Base-by-base conservation (phyloP, 2,113 vertebrate genomes). In the Neogobius melanostomus region DNA sequence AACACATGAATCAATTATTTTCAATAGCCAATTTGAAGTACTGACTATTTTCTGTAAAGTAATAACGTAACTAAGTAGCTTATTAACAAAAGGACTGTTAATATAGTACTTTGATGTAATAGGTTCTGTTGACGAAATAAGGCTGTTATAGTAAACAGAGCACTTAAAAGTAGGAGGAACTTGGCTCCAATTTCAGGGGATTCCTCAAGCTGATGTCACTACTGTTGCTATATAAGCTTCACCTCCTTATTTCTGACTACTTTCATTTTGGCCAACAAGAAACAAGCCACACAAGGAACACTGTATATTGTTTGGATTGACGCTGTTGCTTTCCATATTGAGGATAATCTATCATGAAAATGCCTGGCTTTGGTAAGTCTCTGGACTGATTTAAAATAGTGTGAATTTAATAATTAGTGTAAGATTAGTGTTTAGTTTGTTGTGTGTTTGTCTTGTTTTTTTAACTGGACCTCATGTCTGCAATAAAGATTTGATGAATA, bases 291-390 rank as follows among this genome's bases (percentile, higher is more conserved):
- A 15, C 6, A 36, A 36, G 42, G 52, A 56, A 17, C 16, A 36
- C 47, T 47, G 14, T 62, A 45, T 11, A 67, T 42, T 1, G 1
- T 2, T 54, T 57, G 21, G 69, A 70, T 7, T 43, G 15, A 14
- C 43, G 7, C 28, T 36, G 28, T 36, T 36, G 28, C 28, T 36
- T 57, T 57, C 21, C 28, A 6, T 8, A 11, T 4, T 45, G 4
- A 16, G 17, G 11, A 10, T 44, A 8, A 14, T 57, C 4, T 48
- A 2, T 11, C n/a, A 4, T n/a, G 10, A 63, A 67, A 47, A 87
- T 91, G 86, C 47, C 67, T 1, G 1, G 6, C 6, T 64, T 67
- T 0, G 85, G 90, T 91, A 66, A 90, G 77, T 76, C 5, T 64
- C 64, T 12, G 6, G n/a, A 60, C 52, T 50, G 2, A 63, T 43